phyloP scores from a whole-genome alignment of 1,140 invertebrate species.

The Meloidogyne chitwoodi region DNA sequence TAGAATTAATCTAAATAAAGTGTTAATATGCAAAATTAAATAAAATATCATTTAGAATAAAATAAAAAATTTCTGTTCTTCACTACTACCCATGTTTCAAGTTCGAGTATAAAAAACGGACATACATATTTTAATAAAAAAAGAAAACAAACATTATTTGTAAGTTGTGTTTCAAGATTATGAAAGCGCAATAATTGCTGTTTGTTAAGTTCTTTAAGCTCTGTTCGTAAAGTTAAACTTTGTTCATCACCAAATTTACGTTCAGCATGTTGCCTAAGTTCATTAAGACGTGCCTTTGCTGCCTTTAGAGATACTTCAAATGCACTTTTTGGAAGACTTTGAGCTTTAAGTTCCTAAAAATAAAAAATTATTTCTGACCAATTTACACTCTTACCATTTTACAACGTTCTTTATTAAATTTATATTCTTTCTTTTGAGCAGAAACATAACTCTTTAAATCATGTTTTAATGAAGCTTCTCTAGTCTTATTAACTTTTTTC shows the following conservation, averaged over 20 bases:
- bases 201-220: constrained; percentile 17
- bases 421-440: constrained; percentile 94
- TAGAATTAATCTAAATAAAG: no score
- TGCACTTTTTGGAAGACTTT: constrained; percentile 27
- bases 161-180: constrained; percentile 21
- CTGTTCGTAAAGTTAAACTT: constrained; percentile 61
- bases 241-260: constrained; percentile 78
- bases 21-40: no score
- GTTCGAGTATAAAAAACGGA: not conserved
- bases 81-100: no score
- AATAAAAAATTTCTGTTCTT: no score
- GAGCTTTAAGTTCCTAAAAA: constrained; percentile 47
- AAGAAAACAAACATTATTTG: constrained; percentile 20
- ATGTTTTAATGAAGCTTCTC: constrained; percentile 78
- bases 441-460: constrained; percentile 82
- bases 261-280: constrained; percentile 84
- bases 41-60: no score
- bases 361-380: not conserved
- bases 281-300: constrained; percentile 81
- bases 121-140: not conserved
- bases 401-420: constrained; percentile 91
- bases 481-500: constrained; percentile 88
- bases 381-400: constrained; percentile 64
- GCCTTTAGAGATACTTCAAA: constrained; percentile 39
- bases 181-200: constrained; percentile 18